Conservation (phyloP, 1,140 invertebrate species). For the Nylanderia fulva region DNA sequence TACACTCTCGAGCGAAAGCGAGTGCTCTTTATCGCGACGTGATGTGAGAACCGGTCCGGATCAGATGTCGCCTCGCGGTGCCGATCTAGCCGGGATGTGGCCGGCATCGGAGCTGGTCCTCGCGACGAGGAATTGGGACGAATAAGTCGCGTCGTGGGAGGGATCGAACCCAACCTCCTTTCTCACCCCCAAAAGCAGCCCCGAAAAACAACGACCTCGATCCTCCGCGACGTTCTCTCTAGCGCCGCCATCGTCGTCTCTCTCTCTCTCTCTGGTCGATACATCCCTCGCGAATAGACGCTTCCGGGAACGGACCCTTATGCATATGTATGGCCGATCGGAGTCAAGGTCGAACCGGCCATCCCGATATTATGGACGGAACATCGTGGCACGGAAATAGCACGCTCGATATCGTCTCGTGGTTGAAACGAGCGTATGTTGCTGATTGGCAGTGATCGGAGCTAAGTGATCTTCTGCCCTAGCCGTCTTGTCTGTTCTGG, state of each 20-base stretch:
- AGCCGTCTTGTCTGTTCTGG: not conserved
- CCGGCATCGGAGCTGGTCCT: constrained; percentile 17
- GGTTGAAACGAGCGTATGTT: constrained; percentile 14
- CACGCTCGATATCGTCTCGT: constrained; percentile 32
- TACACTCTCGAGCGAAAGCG: too few species aligned
- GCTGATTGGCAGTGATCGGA: constrained; percentile 28
- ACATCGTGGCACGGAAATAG: constrained; percentile 38
- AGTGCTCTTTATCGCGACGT: too few species aligned
- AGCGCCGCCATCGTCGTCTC: not conserved
- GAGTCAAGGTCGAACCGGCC: constrained; percentile 49
- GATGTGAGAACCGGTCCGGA: not conserved
- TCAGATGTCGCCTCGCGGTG: constrained; percentile 1
- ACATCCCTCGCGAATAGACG: not conserved
- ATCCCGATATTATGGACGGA: constrained; percentile 16
- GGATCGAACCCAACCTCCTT: not conserved
- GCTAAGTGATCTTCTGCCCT: constrained; percentile 24
- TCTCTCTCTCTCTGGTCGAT: not conserved
- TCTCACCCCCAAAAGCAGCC: not conserved
- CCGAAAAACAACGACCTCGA: constrained; percentile 55
- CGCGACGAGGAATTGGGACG: constrained; percentile 23
- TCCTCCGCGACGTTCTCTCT: not conserved
- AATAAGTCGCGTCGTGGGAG: not conserved
- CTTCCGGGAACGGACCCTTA: constrained; percentile 34
- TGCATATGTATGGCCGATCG: constrained; percentile 28
- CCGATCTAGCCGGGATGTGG: not conserved